Percentiles rank a stretch among this genome's conserved stretches.
phyloP scores from a whole-genome alignment of 1,140 invertebrate genomes.

The Popillia japonica region DNA sequence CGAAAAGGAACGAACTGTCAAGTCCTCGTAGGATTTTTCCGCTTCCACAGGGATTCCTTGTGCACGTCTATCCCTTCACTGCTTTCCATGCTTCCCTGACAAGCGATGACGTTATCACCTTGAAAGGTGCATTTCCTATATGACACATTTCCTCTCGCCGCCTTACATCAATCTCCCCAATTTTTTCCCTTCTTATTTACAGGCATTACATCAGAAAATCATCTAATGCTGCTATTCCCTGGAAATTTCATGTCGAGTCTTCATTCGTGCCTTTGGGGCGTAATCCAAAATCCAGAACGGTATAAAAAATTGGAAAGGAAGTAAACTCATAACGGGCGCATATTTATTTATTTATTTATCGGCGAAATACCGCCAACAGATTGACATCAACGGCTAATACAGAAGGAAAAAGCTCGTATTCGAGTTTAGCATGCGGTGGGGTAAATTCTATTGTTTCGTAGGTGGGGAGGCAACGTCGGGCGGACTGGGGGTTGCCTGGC shows the following conservation, averaged over 20 bases:
- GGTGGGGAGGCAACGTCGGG: slow-evolving; percentile 46
- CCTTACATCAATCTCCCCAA: no score
- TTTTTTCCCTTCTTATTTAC: no score
- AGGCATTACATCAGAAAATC: neutral
- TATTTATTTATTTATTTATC: slow-evolving; percentile 7
- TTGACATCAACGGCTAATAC: neutral
- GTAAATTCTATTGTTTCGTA: neutral
- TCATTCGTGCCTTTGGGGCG: neutral
- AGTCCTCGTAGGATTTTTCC: no score
- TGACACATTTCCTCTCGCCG: no score
- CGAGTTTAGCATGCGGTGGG: slow-evolving; percentile 39
- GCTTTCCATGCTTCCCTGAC: no score
- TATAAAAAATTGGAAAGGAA: neutral
- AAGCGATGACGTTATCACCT: no score
- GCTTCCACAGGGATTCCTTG: no score
- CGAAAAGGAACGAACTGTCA: no score
- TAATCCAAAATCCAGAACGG: neutral
- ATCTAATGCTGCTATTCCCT: neutral
- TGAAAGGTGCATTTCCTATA: no score
- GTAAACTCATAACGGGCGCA: neutral
- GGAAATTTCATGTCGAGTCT: neutral
- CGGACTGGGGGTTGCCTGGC: slow-evolving; percentile 52
- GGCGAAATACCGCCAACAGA: neutral
- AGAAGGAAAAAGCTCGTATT: neutral
- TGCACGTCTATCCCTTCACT: no score